phyloP scores from a whole-genome alignment of 2,888 invertebrate genomes.

The Callyntrura sp. region DNA sequence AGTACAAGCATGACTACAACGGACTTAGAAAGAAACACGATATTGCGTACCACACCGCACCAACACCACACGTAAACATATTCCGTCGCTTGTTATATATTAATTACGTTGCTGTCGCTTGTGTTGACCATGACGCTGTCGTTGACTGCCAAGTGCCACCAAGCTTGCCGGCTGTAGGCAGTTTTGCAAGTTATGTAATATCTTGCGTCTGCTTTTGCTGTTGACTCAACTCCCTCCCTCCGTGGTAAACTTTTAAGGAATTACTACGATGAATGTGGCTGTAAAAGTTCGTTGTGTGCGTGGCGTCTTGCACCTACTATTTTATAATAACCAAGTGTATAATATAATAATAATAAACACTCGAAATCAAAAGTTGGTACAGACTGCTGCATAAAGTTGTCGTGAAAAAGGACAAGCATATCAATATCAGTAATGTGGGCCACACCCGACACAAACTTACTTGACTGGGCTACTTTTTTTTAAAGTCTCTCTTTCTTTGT shows the following conservation, averaged over 20 bases:
- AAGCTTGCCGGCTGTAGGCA: constrained; percentile 6
- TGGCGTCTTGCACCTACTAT: not conserved
- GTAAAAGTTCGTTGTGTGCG: not conserved
- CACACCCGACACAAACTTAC: constrained; percentile 28
- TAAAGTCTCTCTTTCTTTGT: no score
- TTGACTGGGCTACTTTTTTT: not conserved
- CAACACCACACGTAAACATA: no score
- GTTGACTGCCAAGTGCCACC: not conserved
- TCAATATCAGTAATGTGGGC: constrained; percentile 5
- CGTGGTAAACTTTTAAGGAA: not conserved
- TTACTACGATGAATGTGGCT: not conserved
- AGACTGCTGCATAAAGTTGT: not conserved
- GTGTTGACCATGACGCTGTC: constrained; percentile 40
- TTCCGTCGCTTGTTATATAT: no score
- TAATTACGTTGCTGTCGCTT: not conserved
- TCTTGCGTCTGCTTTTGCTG: not conserved
- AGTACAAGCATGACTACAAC: no score
- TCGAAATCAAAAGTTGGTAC: not conserved
- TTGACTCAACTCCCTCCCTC: not conserved
- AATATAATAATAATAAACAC: no score
- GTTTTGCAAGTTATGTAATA: constrained; percentile 10
- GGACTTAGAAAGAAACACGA: no score
- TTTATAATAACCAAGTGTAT: no score
- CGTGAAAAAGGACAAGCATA: no score
- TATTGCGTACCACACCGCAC: no score